Evolutionary conservation across 1,140 invertebrate species (phyloP).

Genomic region (Zaprionus inermis): DNA sequence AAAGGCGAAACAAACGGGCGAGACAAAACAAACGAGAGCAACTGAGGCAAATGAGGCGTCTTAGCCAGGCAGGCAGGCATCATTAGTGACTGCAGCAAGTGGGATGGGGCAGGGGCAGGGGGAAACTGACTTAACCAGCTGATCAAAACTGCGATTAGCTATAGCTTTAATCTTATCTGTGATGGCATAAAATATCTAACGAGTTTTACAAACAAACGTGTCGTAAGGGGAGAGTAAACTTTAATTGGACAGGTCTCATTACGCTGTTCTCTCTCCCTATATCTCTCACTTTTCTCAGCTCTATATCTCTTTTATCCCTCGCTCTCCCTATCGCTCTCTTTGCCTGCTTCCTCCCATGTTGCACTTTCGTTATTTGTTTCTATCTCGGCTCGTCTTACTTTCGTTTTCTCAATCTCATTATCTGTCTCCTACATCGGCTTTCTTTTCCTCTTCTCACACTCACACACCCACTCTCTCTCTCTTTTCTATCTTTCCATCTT

Average conservation of each 20-base stretch:
- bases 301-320: background rate
- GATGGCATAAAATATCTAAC: background rate
- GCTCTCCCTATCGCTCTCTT: background rate
- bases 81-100: slow-evolving; percentile 6
- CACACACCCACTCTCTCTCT: background rate
- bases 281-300: background rate
- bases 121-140: background rate
- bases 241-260: background rate
- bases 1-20: slow-evolving; percentile 43
- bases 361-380: no score
- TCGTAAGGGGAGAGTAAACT: background rate
- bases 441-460: background rate
- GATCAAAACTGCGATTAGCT: background rate
- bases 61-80: background rate
- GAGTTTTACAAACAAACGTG: background rate
- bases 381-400: background rate
- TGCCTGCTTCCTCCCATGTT: background rate
- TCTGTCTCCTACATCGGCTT: no score
- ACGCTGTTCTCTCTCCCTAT: background rate
- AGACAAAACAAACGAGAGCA: slow-evolving; percentile 30
- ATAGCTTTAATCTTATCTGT: background rate
- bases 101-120: background rate
- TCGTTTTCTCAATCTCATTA: background rate
- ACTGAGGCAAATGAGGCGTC: slow-evolving; percentile 18
- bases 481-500: no score